phyloP scores from a whole-genome alignment of 1,140 invertebrate species.

The Brachionus sp. region DNA sequence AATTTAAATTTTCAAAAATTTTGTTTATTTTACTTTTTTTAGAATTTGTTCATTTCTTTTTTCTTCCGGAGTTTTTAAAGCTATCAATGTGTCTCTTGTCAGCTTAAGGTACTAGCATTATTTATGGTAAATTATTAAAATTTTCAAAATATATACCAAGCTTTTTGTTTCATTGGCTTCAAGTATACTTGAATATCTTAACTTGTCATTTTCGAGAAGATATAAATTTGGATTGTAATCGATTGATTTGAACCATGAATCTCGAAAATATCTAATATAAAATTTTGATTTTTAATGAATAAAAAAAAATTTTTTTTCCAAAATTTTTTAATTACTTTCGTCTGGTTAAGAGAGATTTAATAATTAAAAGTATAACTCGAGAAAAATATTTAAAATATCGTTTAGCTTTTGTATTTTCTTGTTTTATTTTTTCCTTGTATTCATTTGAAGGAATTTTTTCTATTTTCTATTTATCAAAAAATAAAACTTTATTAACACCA shows the following conservation, averaged over 20 bases:
- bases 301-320: not conserved
- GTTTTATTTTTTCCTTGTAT: not conserved
- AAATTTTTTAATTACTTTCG: not conserved
- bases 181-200: not conserved
- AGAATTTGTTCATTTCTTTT: not conserved
- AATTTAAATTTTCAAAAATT: not conserved
- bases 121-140: not conserved
- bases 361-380: not conserved
- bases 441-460: conserved; percentile 1
- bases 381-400: conserved; percentile 18
- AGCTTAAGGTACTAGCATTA: not conserved
- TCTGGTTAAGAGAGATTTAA: conserved; percentile 36
- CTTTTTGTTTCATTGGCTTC: conserved; percentile 15
- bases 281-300: not conserved
- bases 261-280: conserved; percentile 32
- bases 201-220: not conserved
- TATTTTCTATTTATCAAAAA: not conserved
- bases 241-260: conserved; percentile 2
- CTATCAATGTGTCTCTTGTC: not conserved
- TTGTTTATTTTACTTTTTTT: not conserved
- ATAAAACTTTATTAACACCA: not conserved
- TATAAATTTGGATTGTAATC: conserved; percentile 4
- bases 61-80: not conserved
- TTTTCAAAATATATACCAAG: not conserved
- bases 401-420: not conserved